Conservation (phyloP, 2,888 invertebrate genomes). For the Apotomis turbidana region DNA sequence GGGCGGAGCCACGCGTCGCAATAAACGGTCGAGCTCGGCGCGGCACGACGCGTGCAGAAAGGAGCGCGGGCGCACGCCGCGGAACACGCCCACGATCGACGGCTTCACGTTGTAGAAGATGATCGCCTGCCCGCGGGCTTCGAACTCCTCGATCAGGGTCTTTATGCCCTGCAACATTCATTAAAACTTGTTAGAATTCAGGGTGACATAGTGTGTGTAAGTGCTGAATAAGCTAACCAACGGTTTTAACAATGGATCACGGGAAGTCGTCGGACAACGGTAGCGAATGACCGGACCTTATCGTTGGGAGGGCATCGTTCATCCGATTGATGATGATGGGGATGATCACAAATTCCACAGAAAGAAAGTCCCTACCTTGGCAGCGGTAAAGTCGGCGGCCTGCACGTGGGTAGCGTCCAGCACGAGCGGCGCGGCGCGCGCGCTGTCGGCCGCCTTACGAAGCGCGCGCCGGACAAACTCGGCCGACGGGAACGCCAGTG, state of each 20-base stretch:
- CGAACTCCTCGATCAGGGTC: constrained; percentile 87
- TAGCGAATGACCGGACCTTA: too few species aligned
- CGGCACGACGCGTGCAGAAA: constrained; percentile 79
- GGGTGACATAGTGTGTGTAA: neutral
- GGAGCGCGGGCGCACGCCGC: constrained; percentile 87
- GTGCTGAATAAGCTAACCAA: too few species aligned
- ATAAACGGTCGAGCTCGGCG: constrained; percentile 55
- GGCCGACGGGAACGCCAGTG: constrained; percentile 91
- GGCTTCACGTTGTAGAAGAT: constrained; percentile 90
- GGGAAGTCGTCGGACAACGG: too few species aligned
- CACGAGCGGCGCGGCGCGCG: constrained; percentile 86
- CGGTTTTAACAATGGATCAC: too few species aligned
- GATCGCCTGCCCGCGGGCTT: constrained; percentile 86
- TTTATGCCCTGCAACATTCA: constrained; percentile 85
- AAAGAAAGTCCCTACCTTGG: constrained; percentile 82
- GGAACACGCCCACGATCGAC: constrained; percentile 87
- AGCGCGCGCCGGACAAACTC: constrained; percentile 89
- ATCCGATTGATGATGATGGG: too few species aligned
- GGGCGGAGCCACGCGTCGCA: constrained; percentile 52
- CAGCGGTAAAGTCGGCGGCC: constrained; percentile 91
- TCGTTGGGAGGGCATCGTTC: too few species aligned
- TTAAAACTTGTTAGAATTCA: neutral
- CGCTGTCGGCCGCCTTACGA: constrained; percentile 85
- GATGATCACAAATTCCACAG: too few species aligned
- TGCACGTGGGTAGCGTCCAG: constrained; percentile 92